Percentiles rank a stretch among this genome's conserved stretches.
phyloP scores from a whole-genome alignment of 2,113 vertebrate species.

The Hymenochirus boettgeri region DNA sequence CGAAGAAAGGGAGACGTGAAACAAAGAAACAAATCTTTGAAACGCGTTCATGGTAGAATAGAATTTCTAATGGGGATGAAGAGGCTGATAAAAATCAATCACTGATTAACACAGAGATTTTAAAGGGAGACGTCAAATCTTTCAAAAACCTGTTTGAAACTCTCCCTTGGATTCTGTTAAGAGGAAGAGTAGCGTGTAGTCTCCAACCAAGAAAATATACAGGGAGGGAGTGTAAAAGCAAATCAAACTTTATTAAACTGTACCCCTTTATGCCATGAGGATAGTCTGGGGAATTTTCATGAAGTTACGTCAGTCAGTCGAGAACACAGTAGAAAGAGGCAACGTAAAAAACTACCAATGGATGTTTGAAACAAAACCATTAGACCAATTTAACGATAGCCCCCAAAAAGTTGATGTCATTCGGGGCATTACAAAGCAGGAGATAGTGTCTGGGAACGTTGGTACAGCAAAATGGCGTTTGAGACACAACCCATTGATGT shows the following conservation, averaged over 20 bases:
- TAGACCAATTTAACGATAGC: conserved; percentile 73
- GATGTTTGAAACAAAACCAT: conserved; percentile 92
- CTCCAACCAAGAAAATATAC: conserved; percentile 44
- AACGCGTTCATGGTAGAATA: conserved; percentile 51
- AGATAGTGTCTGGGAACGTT: conserved; percentile 70
- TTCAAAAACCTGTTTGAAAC: conserved; percentile 91
- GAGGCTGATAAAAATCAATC: conserved; percentile 42
- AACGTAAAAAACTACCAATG: conserved; percentile 87
- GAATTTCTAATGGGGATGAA: conserved; percentile 42
- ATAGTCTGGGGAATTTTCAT: conserved; percentile 80
- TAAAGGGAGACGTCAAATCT: conserved; percentile 83
- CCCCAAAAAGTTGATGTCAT: conserved; percentile 81
- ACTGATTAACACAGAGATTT: conserved; percentile 59
- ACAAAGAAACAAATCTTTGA: conserved; percentile 69
- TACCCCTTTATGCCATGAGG: conserved; percentile 79
- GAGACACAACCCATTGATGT: conserved; percentile 82
- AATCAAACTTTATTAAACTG: conserved; percentile 67
- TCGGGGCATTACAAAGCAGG: conserved; percentile 86
- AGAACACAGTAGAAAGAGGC: conserved; percentile 77
- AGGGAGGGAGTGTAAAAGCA: conserved; percentile 62
- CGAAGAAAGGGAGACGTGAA: conserved; percentile 75
- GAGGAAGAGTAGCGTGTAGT: conserved; percentile 38
- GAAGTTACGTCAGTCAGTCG: conserved; percentile 84
- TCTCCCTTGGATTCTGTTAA: conserved; percentile 77
- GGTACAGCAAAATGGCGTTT: conserved; percentile 82